phyloP scores from a whole-genome alignment of 2,113 vertebrate genomes.

The Cottus gobio region DNA sequence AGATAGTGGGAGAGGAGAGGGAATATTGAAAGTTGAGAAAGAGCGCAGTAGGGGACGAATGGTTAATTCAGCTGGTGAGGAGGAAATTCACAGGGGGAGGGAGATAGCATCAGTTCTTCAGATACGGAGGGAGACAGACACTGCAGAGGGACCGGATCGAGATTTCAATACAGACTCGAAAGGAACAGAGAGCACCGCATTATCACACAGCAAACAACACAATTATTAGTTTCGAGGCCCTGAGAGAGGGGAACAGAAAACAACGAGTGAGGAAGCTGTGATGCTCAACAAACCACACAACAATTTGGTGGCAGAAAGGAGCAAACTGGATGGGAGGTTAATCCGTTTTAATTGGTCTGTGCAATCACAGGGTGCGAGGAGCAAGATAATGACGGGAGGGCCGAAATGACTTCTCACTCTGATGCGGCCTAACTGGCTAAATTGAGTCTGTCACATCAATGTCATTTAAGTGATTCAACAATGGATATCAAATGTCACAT shows the following conservation, averaged over 20 bases:
- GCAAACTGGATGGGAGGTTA: slow-evolving; percentile 65
- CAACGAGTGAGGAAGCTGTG: slow-evolving; percentile 52
- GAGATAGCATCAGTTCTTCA: slow-evolving; percentile 70
- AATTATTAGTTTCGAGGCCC: slow-evolving; percentile 71
- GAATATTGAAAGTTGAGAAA: slow-evolving; percentile 60
- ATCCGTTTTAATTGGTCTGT: slow-evolving; percentile 73
- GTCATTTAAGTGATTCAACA: slow-evolving; percentile 66
- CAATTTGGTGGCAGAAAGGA: slow-evolving; percentile 55
- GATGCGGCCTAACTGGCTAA: slow-evolving; percentile 67
- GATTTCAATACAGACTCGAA: slow-evolving; percentile 68
- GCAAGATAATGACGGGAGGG: slow-evolving; percentile 68
- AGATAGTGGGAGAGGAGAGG: slow-evolving; percentile 43
- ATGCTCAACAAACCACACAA: slow-evolving; percentile 67
- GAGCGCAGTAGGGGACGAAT: slow-evolving; percentile 40
- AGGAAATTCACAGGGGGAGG: slow-evolving; percentile 64
- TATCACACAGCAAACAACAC: slow-evolving; percentile 70
- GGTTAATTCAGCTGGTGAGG: slow-evolving; percentile 65
- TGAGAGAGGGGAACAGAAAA: slow-evolving; percentile 56
- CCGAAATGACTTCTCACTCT: slow-evolving; percentile 61
- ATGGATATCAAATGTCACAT: slow-evolving; percentile 70
- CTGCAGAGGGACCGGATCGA: slow-evolving; percentile 67
- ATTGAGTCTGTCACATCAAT: slow-evolving; percentile 74
- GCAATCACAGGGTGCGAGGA: slow-evolving; percentile 66
- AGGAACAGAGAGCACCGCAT: slow-evolving; percentile 56
- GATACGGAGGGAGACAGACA: slow-evolving; percentile 67